These are phyloP conservation scores for Prorops nasuta DNA, from an alignment of 1,140 invertebrate species.

Conservation along the genomic window DNA sequence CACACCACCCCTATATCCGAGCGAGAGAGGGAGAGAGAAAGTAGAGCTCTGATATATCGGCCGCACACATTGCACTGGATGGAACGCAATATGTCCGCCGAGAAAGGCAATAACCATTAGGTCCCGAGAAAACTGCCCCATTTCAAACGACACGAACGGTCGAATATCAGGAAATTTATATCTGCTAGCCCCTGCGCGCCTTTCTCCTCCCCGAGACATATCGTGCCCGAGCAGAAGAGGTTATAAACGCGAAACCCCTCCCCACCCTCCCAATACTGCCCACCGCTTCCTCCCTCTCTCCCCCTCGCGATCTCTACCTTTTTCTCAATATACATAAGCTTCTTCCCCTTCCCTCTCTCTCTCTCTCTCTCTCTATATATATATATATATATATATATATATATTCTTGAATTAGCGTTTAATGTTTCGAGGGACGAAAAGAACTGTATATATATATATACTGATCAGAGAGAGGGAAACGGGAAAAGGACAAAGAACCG, in stretches of 20 bases:
- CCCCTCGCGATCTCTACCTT: too few species aligned
- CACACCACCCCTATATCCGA: constrained; percentile 33
- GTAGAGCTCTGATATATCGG: constrained; percentile 57
- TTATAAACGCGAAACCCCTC: constrained; percentile 33
- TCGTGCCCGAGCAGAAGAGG: constrained; percentile 25
- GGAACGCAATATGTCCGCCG: constrained; percentile 64
- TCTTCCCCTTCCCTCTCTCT: too few species aligned
- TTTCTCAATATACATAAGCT: too few species aligned
- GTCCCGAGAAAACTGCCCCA: constrained; percentile 63
- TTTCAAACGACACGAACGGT: constrained; percentile 62
- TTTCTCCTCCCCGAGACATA: constrained; percentile 21
- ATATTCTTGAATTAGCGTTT: too few species aligned
- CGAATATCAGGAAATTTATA: constrained; percentile 64
- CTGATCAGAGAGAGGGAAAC: too few species aligned
- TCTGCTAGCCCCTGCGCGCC: constrained; percentile 36
- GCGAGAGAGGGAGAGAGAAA: constrained; percentile 28
- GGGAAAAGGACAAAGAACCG: too few species aligned
- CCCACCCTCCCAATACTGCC: too few species aligned
- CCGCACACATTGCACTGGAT: constrained; percentile 63
- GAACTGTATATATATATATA: too few species aligned
- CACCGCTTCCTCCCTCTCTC: too few species aligned
- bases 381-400: too few species aligned
- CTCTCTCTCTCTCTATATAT: too few species aligned
- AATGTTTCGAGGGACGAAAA: too few species aligned
- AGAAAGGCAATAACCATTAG: constrained; percentile 66